phyloP scores from a whole-genome alignment of 1,140 invertebrate species.

The Saccostrea glomerata region DNA sequence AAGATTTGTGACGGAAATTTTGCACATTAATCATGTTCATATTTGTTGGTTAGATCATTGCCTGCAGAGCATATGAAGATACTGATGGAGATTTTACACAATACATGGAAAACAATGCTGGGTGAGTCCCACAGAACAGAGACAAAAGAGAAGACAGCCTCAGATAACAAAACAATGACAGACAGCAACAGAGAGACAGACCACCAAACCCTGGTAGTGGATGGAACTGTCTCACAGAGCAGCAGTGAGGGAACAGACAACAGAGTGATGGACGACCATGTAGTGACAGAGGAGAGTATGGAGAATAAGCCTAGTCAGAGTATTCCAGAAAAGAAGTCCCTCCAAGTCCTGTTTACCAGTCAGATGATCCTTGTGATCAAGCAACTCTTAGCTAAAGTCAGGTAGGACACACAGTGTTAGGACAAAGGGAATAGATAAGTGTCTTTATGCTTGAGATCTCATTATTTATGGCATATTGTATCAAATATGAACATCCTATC shows the following conservation, averaged over 20 bases:
- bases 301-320: no score
- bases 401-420: neutral
- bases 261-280: no score
- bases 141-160: neutral
- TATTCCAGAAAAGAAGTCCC: neutral
- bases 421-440: no score
- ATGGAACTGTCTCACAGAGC: no score
- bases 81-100: slow-evolving; percentile 36
- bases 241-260: no score
- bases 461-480: no score
- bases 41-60: slow-evolving; percentile 10
- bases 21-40: neutral
- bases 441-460: no score
- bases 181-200: neutral
- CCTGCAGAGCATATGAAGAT: neutral
- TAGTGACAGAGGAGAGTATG: no score
- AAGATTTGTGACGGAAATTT: no score
- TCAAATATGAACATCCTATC: no score
- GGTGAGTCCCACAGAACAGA: neutral
- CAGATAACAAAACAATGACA: neutral
- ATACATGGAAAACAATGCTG: slow-evolving; percentile 29
- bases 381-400: slow-evolving; percentile 8
- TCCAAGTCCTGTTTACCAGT: slow-evolving; percentile 34
- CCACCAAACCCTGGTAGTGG: neutral
- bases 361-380: slow-evolving; percentile 37